Percentiles rank a stretch among this genome's conserved stretches.
Evolutionary conservation across 92 coral and sea anemone species (phyloP).

Genomic region (Parazoanthus atlanticus): DNA sequence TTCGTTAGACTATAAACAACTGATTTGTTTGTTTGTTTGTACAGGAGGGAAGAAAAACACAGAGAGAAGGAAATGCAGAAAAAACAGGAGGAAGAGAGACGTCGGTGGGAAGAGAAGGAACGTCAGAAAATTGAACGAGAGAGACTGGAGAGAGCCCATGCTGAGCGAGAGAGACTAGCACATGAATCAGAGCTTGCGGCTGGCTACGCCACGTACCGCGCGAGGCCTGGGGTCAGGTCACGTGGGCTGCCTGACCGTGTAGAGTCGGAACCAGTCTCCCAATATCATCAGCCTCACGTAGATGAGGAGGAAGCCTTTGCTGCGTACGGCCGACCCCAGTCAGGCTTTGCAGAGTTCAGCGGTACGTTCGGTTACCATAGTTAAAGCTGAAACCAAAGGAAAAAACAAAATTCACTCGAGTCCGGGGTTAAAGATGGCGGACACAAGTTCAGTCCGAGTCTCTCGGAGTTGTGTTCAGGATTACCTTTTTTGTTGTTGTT

Average conservation of each 20-base stretch:
- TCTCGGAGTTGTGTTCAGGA: too few relatives aligned
- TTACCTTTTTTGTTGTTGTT: too few relatives aligned
- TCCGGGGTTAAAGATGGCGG: too few relatives aligned
- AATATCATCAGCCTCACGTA: neutral
- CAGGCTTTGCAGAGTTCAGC: conserved; percentile 85
- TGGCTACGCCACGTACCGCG: conserved; percentile 70
- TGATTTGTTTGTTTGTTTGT: neutral
- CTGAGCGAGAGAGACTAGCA: conserved; percentile 41
- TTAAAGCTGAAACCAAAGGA: too few relatives aligned
- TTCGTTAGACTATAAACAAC: neutral
- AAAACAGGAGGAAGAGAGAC: conserved; percentile 75
- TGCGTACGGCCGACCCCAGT: conserved; percentile 41
- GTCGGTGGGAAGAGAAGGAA: conserved; percentile 52
- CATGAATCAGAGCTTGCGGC: conserved; percentile 49
- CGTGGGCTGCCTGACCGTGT: conserved; percentile 14
- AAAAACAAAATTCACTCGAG: too few relatives aligned
- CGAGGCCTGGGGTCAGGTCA: conserved; percentile 52
- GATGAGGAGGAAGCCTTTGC: conserved; percentile 18
- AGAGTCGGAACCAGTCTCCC: conserved; percentile 13
- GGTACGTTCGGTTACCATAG: conserved; percentile 50
- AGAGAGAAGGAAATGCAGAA: conserved; percentile 67
- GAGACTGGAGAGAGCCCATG: conserved; percentile 44
- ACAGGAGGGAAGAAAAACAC: conserved; percentile 77
- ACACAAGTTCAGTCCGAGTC: too few relatives aligned
- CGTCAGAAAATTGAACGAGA: conserved; percentile 67